Evolutionary conservation across 2,113 vertebrate species (phyloP).

Genomic region (Micromys minutus): DNA sequence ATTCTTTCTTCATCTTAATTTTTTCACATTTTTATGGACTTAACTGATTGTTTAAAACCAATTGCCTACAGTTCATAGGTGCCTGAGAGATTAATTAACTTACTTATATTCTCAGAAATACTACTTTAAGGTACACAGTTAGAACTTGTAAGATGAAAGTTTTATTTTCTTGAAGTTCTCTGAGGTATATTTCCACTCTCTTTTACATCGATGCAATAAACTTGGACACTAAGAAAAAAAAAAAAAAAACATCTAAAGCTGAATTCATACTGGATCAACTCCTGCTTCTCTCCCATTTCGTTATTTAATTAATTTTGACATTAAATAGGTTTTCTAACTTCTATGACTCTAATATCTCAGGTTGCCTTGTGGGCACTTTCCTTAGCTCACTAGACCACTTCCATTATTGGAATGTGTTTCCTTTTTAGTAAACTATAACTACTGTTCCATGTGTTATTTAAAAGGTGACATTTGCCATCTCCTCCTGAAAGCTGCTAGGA

Average conservation of each 20-base stretch:
- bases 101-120: neutral
- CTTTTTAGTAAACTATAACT: neutral
- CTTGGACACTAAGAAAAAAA: neutral
- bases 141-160: neutral
- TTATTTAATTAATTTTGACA: neutral
- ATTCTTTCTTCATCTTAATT: neutral
- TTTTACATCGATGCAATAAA: neutral
- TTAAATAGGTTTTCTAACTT: neutral
- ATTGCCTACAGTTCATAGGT: neutral
- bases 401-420: neutral
- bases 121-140: neutral
- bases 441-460: neutral
- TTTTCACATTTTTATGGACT: neutral
- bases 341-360: neutral
- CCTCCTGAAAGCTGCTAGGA: neutral
- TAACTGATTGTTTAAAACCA: neutral
- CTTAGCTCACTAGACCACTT: neutral
- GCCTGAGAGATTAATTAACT: neutral
- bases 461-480: neutral
- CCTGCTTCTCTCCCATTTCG: neutral
- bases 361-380: neutral
- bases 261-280: neutral
- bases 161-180: neutral
- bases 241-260: neutral
- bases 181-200: neutral